Conservation (phyloP, 2,113 vertebrate species). For the Raphicerus campestris region DNA sequence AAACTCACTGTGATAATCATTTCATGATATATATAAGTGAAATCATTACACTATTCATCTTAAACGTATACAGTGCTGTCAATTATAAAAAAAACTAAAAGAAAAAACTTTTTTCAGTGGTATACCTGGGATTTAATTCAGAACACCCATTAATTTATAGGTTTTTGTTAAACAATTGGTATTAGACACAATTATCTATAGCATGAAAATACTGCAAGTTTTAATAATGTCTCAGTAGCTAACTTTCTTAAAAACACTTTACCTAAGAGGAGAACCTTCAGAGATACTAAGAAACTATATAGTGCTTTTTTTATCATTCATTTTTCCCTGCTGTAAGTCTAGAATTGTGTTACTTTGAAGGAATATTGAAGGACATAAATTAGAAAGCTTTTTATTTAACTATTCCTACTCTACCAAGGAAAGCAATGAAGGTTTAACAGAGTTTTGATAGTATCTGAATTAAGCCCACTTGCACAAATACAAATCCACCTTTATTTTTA, state of each 20-base stretch:
- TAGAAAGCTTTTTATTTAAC: conserved; percentile 8
- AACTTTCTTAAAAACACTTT: conserved; percentile 7
- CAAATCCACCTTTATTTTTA: neutral
- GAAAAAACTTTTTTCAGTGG: neutral
- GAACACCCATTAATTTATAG: conserved; percentile 16
- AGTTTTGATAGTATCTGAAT: neutral
- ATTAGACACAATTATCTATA: conserved; percentile 3
- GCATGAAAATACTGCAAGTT: neutral
- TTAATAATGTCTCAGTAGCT: neutral
- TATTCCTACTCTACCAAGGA: neutral
- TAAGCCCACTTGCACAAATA: neutral
- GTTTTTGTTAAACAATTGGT: neutral
- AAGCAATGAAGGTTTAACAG: neutral
- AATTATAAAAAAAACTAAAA: neutral
- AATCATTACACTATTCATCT: neutral
- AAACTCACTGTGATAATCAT: neutral
- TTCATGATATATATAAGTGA: neutral
- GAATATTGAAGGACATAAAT: neutral
- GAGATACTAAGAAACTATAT: neutral
- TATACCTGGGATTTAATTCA: neutral
- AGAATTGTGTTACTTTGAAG: neutral
- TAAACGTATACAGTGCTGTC: neutral
- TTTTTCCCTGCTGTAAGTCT: neutral
- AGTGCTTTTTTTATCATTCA: neutral
- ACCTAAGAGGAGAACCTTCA: neutral